Evolutionary conservation across 2,113 vertebrate species (phyloP), one percentile per base, ranked within the genome.

Genomic region (Tenebrosternarchus preto): DNA sequence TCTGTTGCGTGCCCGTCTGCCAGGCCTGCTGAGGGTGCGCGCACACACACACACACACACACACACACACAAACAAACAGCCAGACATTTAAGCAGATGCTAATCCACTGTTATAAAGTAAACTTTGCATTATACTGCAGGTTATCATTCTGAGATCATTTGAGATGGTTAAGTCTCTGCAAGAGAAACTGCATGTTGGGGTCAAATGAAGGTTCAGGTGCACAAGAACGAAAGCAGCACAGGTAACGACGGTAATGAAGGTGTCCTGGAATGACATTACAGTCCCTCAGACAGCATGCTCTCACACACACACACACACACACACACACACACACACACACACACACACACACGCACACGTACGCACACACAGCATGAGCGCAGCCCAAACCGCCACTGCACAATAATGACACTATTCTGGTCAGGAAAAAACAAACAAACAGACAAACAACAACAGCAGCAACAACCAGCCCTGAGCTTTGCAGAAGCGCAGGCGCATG

Each of bases 1-100:
- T 98, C 92, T 99, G 98, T 83, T 99, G 98, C 20, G 97, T 95
- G 55, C 96, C 96, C 6, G 95, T 94, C 22, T 97, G 96, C 98
- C 98, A 99, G 4, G 97, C 95, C 95, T 99, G 98, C 97, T 98
- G 90, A 85, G 11, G 59, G 33, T 59, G 6, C 55, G 82, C 19
- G 79, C 39, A 72, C 59, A 82, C 7, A 60, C 73, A 69, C 19
- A 61, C 56, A 19, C 25, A 4, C 64, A 15, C 3, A 3, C n/a
- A 68, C 16, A 80, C n/a, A 8, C 53, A 83, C 17, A 81, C 39
- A 72, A 46, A 82, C 12, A 60, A 29, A 79, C 85, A 36, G 81
- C 73, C 43, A 61, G 7, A 56, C 1, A 72, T 1, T 68, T 57
- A 25, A 72, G 31, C 27, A 22, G 59, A 7, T 8, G 20, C 1